Conservation (phyloP, 2,888 invertebrate genomes). For the Argynnis bischoffii region DNA sequence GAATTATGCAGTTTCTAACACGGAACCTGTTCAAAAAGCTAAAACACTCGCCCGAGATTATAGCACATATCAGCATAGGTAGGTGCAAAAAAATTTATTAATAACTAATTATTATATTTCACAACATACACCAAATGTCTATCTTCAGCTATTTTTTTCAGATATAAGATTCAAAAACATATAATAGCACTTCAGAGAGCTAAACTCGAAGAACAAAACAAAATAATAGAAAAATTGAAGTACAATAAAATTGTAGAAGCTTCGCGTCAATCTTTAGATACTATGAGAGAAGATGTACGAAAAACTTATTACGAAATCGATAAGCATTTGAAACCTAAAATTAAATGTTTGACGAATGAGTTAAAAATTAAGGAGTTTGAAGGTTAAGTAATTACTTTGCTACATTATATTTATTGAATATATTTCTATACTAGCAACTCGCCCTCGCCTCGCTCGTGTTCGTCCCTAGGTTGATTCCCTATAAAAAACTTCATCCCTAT, state of each 20-base stretch:
- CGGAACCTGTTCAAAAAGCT: conserved; percentile 54
- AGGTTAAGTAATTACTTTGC: conserved; percentile 49
- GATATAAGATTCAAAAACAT: conserved; percentile 86
- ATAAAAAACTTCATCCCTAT: too few relatives aligned
- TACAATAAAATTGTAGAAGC: conserved; percentile 86
- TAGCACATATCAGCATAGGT: conserved; percentile 73
- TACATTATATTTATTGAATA: neutral
- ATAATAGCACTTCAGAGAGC: conserved; percentile 88
- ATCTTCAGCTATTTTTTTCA: conserved; percentile 47
- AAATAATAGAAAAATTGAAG: conserved; percentile 87
- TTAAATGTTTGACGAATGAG: conserved; percentile 77
- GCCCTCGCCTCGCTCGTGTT: too few relatives aligned
- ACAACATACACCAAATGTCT: neutral
- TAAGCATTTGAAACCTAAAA: conserved; percentile 81
- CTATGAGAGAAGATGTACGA: conserved; percentile 82
- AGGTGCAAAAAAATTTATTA: conserved; percentile 24
- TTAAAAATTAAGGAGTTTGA: conserved; percentile 71
- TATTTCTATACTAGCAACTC: neutral
- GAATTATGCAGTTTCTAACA: conserved; percentile 45
- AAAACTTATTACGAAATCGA: conserved; percentile 81
- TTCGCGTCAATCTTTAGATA: conserved; percentile 80
- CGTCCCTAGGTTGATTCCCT: too few relatives aligned
- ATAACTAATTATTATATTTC: neutral
- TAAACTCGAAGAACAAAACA: conserved; percentile 87
- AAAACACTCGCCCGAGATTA: conserved; percentile 61